Evolutionary conservation across 1,140 invertebrate genomes (phyloP), one percentile per base, ranked within the genome.

Genomic region (Diachasma alloeum): DNA sequence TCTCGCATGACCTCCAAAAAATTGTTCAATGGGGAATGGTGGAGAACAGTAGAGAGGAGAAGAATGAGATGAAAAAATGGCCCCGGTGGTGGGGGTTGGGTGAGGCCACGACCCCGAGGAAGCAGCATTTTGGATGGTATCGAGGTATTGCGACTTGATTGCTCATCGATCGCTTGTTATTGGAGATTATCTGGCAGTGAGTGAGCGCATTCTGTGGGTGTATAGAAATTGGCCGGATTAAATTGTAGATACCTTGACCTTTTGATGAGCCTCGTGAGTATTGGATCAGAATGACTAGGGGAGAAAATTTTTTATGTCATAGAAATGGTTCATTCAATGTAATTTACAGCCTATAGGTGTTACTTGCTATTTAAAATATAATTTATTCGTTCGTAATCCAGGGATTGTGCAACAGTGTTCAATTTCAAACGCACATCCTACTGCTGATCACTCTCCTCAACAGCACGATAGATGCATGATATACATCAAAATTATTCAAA

Each of bases 231-330:
- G 46, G 24, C n/a, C 19, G 44, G 36, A 63, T 63, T 70, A 68
- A 70, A 72, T 26, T 8, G 26, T 59, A 11, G n/a, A 19, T 17
- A 73, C 72, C 72, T 73, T 73, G 72, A 73, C 72, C 48, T 73
- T 73, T 73, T 19, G 31, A n/a, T 72, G 67, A 26, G 17, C 15
- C 48, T 3, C 42, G 22, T 24, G 42, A 46, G 42, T 24, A 42
- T 53, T 53, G 10, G 13, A 13, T 9, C 48, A n/a, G 48, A 53
- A 53, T 53, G n/a, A 17, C 15, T n/a, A n/a, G 48, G 6, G 48
- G 48, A 53, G n/a, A 53, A 53, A 53, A 5, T 26, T 26, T 11
- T 26, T n/a, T 4, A 26, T 1, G 24, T 26, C 19, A 56, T 56
- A 11, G 13, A 63, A 31, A 26, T 24, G 24, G 24, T 26, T 13